Base-by-base conservation (phyloP, 2,888 invertebrate genomes). In the Thymelicus lineola region DNA sequence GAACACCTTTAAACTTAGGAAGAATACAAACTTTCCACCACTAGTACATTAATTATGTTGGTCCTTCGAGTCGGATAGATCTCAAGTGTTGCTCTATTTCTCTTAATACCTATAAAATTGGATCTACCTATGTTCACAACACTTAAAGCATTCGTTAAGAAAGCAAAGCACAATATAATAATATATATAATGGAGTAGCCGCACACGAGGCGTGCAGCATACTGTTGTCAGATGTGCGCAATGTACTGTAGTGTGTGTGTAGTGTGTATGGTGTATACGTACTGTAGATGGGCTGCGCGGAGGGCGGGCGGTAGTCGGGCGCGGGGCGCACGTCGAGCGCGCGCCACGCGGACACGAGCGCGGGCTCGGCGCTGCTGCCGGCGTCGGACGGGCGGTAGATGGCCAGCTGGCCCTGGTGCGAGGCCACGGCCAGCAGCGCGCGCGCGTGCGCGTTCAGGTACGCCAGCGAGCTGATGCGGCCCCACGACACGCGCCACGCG, bases 381-480 rank as follows among this genome's bases (percentile, higher is more conserved):
- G 82, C 75, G 67, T 82, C 82, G 60, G 82, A 76, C 67, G 86
- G 87, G 73, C 88, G 71, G 94, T 97, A 98, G 35, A 98, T 85
- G 81, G 96, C 94, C 36, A 98, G 94, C 71, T 96, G 95, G 48
- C 98, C 98, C 83, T 97, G 96, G 86, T 97, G 97, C 65, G 96
- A 95, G 36, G 96, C 97, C 58, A 95, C 95, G 92, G 97, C 95
- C 60, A 97, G 90, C 77, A 98, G 93, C 28, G 97, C 95, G 63
- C 95, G 94, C 82, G 97, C 97, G 85, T 98, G 98, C 61, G 97
- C 95, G 91, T 99, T 98, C 50, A 98, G 91, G 92, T 98, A 98
- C 80, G 98, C 97, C 72, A 98, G 93, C 66, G 97, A 94, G 7
- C 98, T 97, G 69, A 99, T 96, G 75, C 96, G 95, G 14, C 96